Evolutionary conservation across 2,113 vertebrate species (phyloP), one percentile per base, ranked within the genome.

Genomic region (Chaenogobius annularis): DNA sequence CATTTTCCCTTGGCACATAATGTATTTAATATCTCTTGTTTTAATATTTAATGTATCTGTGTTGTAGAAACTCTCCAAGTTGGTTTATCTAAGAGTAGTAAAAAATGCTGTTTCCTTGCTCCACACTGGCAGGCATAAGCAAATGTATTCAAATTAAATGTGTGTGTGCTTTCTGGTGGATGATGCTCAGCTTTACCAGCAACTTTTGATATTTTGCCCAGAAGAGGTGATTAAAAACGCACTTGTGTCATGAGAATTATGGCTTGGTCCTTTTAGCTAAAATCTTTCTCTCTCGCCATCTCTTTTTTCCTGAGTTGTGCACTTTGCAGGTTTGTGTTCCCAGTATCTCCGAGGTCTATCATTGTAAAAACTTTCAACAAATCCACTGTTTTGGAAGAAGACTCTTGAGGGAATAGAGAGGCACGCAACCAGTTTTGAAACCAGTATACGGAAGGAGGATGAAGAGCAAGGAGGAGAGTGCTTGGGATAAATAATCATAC

Each of bases 401-500:
- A 72, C 73, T 72, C 66, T 76, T 68, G 66, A 79, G 79, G 77
- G 84, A 72, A 83, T 69, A 78, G 77, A 86, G 74, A 76, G 62
- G 81, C 66, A 68, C 80, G 82, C 84, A 73, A 69, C 77, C 70
- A 62, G 82, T 68, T 67, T 86, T 85, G 75, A 80, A 87, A 83
- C 66, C 20, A 23, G 74, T 80, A 74, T 82, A 73, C 82, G 69
- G 81, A 78, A 71, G 6, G 68, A 77, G 79, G 87, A 86, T 66
- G 69, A 76, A 81, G 81, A 87, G 84, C 80, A 82, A 35, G 55
- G 22, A 58, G 78, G 87, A 76, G 72, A 89, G 82, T 81, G 82
- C 82, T 76, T 6, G 74, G 85, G 88, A 90, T 91, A 92, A 92
- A 92, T 93, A 92, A 92, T 92, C 89, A 90, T 92, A 93, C 91